A percentile compares a stretch with the other conserved stretches of the same genome.
phyloP scores from a whole-genome alignment of 2,113 vertebrate species.

The Chunga burmeisteri region DNA sequence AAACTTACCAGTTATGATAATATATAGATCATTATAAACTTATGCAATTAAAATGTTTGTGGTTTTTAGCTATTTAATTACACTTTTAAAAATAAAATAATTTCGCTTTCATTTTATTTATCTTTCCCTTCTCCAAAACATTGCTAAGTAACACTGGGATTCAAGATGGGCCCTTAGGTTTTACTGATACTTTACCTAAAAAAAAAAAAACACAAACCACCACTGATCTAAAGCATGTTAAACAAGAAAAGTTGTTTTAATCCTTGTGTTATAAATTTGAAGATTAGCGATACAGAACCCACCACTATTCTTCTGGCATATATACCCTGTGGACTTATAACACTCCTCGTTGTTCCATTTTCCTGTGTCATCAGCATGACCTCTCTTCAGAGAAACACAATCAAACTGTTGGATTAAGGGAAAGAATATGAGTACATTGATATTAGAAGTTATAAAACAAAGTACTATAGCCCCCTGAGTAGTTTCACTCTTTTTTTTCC shows the following conservation, averaged over 20 bases:
- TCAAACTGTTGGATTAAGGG: conserved; percentile 14
- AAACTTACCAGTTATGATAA: background rate
- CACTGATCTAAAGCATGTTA: background rate
- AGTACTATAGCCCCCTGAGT: background rate
- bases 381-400: conserved; percentile 38
- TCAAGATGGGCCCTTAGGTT: background rate
- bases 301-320: conserved; percentile 53
- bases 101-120: background rate
- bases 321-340: background rate
- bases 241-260: background rate
- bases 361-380: conserved; percentile 1
- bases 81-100: background rate
- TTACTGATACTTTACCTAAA: background rate
- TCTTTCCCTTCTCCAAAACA: background rate
- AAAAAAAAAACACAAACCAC: background rate
- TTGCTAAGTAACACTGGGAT: background rate
- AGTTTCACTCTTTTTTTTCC: background rate
- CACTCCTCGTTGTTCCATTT: conserved; percentile 12
- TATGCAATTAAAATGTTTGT: background rate
- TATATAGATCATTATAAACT: background rate
- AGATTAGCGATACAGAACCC: background rate
- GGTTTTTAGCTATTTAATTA: background rate
- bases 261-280: background rate
- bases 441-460: background rate
- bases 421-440: background rate